Conservation (phyloP, 2,797 vertebrate genomes). For the Peromyscus attwateri region DNA sequence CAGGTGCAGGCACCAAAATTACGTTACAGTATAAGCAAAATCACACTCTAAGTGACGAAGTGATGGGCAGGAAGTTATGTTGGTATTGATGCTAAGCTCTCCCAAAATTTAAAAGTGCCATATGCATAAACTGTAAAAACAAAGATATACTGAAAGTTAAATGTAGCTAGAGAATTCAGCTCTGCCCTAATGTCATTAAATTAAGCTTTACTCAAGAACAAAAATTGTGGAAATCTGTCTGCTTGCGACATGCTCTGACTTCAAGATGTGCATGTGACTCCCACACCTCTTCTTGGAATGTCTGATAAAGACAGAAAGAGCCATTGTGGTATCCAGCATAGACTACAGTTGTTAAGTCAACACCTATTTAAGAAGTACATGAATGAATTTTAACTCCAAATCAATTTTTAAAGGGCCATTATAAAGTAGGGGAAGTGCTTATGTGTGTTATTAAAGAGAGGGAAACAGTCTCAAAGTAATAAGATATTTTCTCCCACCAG, state of each 20-base stretch:
- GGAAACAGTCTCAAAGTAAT: not conserved
- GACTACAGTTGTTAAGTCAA: not conserved
- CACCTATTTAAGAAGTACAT: not conserved
- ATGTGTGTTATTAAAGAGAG: constrained; percentile 10
- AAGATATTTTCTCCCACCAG: not conserved
- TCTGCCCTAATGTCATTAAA: not conserved
- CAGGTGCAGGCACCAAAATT: not conserved
- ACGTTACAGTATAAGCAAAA: not conserved
- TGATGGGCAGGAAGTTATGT: not conserved
- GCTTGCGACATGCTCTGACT: not conserved
- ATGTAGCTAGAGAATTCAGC: not conserved
- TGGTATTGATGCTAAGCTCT: not conserved
- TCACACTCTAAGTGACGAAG: not conserved
- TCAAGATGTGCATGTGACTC: not conserved
- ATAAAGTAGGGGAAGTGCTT: not conserved
- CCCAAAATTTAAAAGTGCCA: not conserved
- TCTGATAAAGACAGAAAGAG: not conserved
- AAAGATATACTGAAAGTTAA: not conserved
- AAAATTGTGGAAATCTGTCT: not conserved
- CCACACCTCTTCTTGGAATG: not conserved
- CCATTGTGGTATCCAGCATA: not conserved
- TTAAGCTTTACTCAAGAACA: constrained; percentile 10
- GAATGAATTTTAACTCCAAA: constrained; percentile 21
- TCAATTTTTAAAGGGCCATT: not conserved
- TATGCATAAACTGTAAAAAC: not conserved